A percentile compares a stretch with the other conserved stretches of the same genome.
These are phyloP conservation scores for Lordiphosa clarofinis DNA, from an alignment of 1,140 invertebrate genomes.

Conservation along the genomic window DNA sequence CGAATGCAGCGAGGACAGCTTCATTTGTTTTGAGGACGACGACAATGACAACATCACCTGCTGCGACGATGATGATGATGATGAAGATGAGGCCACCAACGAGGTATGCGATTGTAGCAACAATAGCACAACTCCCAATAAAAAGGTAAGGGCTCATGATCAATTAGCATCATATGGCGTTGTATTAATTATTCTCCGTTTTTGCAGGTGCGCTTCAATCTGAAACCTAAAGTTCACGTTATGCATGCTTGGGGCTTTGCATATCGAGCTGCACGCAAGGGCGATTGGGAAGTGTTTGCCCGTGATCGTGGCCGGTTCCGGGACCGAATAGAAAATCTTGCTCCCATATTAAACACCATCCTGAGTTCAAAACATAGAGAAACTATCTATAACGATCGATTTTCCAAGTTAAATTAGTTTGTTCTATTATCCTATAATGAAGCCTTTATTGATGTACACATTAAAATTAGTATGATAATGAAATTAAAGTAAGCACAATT, in stretches of 20 bases:
- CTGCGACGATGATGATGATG: conserved; percentile 22
- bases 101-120: conserved; percentile 26
- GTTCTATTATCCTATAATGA: conserved; percentile 20
- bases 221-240: conserved; percentile 81
- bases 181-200: conserved; percentile 1
- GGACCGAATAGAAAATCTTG: conserved; percentile 80
- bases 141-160: conserved; percentile 38
- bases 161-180: not conserved
- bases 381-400: conserved; percentile 82
- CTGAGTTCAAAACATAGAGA: conserved; percentile 81
- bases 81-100: conserved; percentile 30
- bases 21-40: conserved; percentile 67
- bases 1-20: conserved; percentile 68
- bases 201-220: conserved; percentile 83
- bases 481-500: conserved; percentile 38
- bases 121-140: conserved; percentile 30
- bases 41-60: conserved; percentile 21
- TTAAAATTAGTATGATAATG: conserved; percentile 30
- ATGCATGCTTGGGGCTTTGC: conserved; percentile 85
- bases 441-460: conserved; percentile 38
- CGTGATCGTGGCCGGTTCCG: conserved; percentile 83
- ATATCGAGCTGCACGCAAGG: conserved; percentile 83
- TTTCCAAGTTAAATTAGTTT: conserved; percentile 55
- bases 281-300: conserved; percentile 83
- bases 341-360: conserved; percentile 80